Conservation (phyloP, 2,888 invertebrate genomes). For the Halocaridina rubra region DNA sequence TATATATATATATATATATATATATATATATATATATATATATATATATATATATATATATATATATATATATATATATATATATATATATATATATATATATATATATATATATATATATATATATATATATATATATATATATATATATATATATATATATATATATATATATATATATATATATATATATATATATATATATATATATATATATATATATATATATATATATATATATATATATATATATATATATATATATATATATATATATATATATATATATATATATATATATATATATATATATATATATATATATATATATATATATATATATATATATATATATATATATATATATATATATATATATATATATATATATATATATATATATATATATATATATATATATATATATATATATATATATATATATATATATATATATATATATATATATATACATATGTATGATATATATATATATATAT, state of each 20-base stretch:
- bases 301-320: neutral
- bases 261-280: neutral
- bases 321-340: neutral
- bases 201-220: conserved; percentile 16
- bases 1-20: conserved; percentile 11
- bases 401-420: neutral
- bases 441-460: conserved; percentile 12
- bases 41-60: conserved; percentile 17
- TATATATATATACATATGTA: conserved; percentile 12
- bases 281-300: neutral
- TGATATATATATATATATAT: conserved; percentile 25
- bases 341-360: neutral
- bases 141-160: conserved; percentile 20
- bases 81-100: conserved; percentile 23
- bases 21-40: conserved; percentile 6
- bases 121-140: conserved; percentile 19
- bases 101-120: conserved; percentile 18
- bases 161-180: conserved; percentile 24
- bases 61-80: conserved; percentile 29
- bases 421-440: conserved; percentile 26
- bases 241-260: neutral
- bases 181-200: conserved; percentile 26
- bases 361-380: neutral
- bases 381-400: conserved; percentile 9
- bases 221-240: neutral